phyloP scores from a whole-genome alignment of 2,797 vertebrate species.

The Eurystomus glaucurus region DNA sequence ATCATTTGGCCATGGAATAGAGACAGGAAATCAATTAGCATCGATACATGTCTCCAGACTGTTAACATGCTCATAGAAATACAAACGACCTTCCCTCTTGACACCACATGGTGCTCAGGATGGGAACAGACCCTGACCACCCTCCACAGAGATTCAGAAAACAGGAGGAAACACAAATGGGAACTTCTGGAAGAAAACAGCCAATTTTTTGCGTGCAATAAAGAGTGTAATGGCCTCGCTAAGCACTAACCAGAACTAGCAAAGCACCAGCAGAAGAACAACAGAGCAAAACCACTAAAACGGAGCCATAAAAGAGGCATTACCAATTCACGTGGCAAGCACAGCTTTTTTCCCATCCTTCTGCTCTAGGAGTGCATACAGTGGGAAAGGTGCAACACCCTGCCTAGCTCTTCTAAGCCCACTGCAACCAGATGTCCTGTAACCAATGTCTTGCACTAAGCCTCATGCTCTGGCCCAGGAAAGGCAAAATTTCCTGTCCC shows the following conservation, averaged over 20 bases:
- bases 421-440: neutral
- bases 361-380: neutral
- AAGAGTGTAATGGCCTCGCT: neutral
- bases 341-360: neutral
- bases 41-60: neutral
- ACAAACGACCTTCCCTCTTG: neutral
- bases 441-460: rapidly evolving
- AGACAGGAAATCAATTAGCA: slow-evolving; percentile 56
- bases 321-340: neutral
- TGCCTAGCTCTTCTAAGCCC: neutral
- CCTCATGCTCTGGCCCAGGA: neutral
- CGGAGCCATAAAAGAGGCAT: neutral
- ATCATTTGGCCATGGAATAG: slow-evolving; percentile 51
- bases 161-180: neutral
- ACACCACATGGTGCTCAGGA: neutral
- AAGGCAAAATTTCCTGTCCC: neutral
- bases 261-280: neutral
- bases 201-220: neutral
- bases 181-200: neutral
- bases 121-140: neutral
- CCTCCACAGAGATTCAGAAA: neutral
- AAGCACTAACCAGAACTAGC: neutral
- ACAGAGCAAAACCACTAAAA: neutral
- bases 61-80: slow-evolving; percentile 13
- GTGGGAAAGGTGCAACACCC: neutral